phyloP scores from a whole-genome alignment of 2,113 vertebrate genomes.

The Protobothrops mucrosquamatus region DNA sequence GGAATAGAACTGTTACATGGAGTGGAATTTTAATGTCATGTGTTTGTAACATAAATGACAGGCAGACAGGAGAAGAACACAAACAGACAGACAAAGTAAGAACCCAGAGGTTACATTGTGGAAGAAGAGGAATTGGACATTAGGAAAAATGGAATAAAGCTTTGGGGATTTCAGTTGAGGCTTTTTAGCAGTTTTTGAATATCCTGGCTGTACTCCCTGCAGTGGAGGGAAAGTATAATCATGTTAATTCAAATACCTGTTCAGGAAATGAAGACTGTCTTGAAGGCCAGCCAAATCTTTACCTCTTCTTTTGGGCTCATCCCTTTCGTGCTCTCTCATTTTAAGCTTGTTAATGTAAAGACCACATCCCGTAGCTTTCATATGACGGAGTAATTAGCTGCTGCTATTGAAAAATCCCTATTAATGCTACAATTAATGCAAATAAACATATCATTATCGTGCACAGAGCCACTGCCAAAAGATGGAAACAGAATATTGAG shows the following conservation, averaged over 20 bases:
- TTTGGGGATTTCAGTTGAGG: background rate
- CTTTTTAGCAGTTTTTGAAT: background rate
- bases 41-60: background rate
- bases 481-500: background rate
- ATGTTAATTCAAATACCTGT: background rate
- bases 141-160: background rate
- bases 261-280: background rate
- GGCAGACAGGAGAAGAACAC: background rate
- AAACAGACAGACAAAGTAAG: background rate
- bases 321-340: background rate
- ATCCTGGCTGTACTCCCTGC: background rate
- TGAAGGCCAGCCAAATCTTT: background rate
- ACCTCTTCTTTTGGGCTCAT: background rate
- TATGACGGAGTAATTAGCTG: conserved; percentile 12
- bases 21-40: background rate
- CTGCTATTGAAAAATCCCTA: background rate
- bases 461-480: background rate
- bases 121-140: background rate
- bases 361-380: background rate
- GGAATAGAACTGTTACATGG: background rate
- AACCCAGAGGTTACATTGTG: background rate
- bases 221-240: background rate
- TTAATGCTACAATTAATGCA: conserved; percentile 33
- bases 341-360: background rate
- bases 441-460: conserved; percentile 29